Evolutionary conservation across 2,113 vertebrate species (phyloP).

Genomic region (Cricetomys ansorgei): DNA sequence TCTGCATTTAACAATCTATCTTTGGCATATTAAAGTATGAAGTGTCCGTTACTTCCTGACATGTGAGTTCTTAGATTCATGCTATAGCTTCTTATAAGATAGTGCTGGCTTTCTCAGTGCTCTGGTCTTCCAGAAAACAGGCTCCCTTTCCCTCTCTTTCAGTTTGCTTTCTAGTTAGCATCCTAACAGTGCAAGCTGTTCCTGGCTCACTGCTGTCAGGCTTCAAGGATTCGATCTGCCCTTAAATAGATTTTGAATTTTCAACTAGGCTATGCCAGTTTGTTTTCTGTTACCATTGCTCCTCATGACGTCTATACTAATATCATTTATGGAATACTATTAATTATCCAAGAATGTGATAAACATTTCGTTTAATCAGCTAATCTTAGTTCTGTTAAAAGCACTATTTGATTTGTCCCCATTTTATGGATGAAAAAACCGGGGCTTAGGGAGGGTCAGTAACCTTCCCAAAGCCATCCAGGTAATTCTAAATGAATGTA

Average conservation of each 20-base stretch:
- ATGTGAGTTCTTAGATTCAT: not conserved
- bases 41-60: not conserved
- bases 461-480: not conserved
- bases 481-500: not conserved
- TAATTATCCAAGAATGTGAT: not conserved
- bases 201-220: not conserved
- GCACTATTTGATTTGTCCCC: not conserved
- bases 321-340: not conserved
- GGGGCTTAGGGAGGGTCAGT: not conserved
- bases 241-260: not conserved
- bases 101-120: not conserved
- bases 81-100: not conserved
- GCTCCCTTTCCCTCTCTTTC: not conserved
- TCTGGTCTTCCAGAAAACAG: not conserved
- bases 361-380: slow-evolving; percentile 12
- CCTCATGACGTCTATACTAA: not conserved
- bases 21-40: not conserved
- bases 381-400: not conserved
- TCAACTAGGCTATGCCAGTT: not conserved
- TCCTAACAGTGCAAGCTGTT: not conserved
- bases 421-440: not conserved
- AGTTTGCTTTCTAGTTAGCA: not conserved
- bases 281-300: not conserved
- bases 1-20: not conserved
- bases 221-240: not conserved